Evolutionary conservation across 1,140 invertebrate species (phyloP).

Genomic region (Teleopsis dalmanni): DNA sequence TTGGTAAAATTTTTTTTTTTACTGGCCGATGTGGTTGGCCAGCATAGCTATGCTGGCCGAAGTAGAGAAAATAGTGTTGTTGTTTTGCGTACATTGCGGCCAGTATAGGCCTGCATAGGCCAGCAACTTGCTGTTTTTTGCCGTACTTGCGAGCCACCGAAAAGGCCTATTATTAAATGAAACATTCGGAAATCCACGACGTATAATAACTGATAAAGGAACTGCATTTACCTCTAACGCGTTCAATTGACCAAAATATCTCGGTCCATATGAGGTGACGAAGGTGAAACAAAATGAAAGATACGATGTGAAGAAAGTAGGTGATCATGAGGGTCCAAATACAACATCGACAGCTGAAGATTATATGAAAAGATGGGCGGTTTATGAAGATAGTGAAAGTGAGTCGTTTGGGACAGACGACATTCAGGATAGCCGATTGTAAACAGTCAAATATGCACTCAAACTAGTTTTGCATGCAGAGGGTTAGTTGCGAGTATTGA

Average conservation of each 20-base stretch:
- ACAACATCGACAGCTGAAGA: conserved; percentile 25
- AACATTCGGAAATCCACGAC: conserved; percentile 34
- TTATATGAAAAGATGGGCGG: conserved; percentile 28
- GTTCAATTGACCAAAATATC: conserved; percentile 26
- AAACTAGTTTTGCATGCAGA: no score
- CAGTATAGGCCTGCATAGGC: conserved; percentile 11
- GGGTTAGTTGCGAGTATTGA: no score
- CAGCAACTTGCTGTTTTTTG: conserved; percentile 11
- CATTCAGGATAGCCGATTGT: no score
- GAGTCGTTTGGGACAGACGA: no score
- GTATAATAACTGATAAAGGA: conserved; percentile 28
- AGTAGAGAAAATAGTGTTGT: no score
- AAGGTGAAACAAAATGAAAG: conserved; percentile 19
- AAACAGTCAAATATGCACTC: no score
- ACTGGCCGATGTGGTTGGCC: no score
- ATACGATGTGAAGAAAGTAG: conserved; percentile 26
- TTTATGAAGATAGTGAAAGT: no score
- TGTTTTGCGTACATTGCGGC: no score
- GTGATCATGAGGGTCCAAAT: conserved; percentile 21
- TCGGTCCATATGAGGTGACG: conserved; percentile 29
- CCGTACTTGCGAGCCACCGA: conserved; percentile 12
- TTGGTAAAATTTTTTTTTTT: no score
- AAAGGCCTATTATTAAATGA: conserved; percentile 26
- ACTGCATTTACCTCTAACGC: conserved; percentile 22
- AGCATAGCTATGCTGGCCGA: no score